phyloP scores from a whole-genome alignment of 30 jellyfish, hydroid and myxozoan species.

The Aurelia coerulea region DNA sequence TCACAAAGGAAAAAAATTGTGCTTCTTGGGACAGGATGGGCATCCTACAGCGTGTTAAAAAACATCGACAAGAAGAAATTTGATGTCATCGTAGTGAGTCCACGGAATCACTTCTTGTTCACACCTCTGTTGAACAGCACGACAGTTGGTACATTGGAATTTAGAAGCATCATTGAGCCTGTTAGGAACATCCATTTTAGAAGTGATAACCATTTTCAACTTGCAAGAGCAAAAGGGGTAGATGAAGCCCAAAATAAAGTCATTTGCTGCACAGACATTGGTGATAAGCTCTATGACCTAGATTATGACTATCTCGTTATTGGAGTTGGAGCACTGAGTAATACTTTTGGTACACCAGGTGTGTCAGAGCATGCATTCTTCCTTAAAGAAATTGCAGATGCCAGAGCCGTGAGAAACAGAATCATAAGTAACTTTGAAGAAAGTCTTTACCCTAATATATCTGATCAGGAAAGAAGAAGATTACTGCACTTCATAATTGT shows the following conservation, averaged over 20 bases:
- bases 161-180: constrained; percentile 97
- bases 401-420: constrained; percentile 85
- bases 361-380: constrained; percentile 90
- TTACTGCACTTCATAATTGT: constrained; percentile 94
- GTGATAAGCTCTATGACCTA: constrained; percentile 58
- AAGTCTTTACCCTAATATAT: constrained; percentile 78
- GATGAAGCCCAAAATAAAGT: constrained; percentile 73
- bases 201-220: constrained; percentile 96
- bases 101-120: constrained; percentile 95
- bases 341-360: constrained; percentile 94
- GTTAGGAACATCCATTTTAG: constrained; percentile 86
- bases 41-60: constrained; percentile 91
- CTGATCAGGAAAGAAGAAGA: constrained; percentile 78
- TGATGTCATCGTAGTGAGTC: constrained; percentile 97
- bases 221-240: constrained; percentile 78
- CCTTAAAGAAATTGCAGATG: constrained; percentile 95
- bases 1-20: constrained; percentile 75
- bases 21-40: constrained; percentile 98
- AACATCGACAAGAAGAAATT: constrained; percentile 64
- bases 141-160: constrained; percentile 97
- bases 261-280: constrained; percentile 74
- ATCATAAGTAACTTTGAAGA: constrained; percentile 89
- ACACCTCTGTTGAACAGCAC: constrained; percentile 96
- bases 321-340: constrained; percentile 96
- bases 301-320: constrained; percentile 85